phyloP scores from a whole-genome alignment of 2,888 invertebrate genomes.

The Drosophila percnosoma region DNA sequence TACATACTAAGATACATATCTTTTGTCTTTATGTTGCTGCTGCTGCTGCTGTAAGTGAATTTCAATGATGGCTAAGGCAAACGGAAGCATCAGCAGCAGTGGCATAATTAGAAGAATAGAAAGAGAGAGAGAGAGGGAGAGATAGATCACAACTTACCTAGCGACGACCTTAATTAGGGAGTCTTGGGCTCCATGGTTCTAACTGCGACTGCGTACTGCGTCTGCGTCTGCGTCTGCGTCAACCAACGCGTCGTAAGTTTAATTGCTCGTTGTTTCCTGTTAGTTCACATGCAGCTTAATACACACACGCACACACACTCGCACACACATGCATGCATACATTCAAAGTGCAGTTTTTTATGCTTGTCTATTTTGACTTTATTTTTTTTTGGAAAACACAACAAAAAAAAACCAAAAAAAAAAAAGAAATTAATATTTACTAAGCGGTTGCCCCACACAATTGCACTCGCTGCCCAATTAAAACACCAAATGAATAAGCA shows the following conservation, averaged over 20 bases:
- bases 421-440: conserved; percentile 47
- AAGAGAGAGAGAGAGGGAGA: conserved; percentile 1
- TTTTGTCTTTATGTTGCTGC: conserved; percentile 8
- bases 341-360: conserved; percentile 40
- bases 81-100: conserved; percentile 54
- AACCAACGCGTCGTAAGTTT: conserved; percentile 48
- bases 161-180: conserved; percentile 75
- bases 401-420: conserved; percentile 36
- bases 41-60: conserved; percentile 57
- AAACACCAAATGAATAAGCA: conserved; percentile 50
- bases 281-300: conserved; percentile 67
- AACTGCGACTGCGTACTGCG: conserved; percentile 42
- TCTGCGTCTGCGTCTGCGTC: conserved; percentile 18
- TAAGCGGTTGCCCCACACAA: conserved; percentile 49
- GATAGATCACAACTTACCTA: conserved; percentile 67
- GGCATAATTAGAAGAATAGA: conserved; percentile 12
- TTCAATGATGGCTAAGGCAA: conserved; percentile 57
- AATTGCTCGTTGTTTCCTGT: conserved; percentile 72
- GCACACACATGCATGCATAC: conserved; percentile 18
- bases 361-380: conserved; percentile 9
- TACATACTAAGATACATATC: neutral
- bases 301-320: conserved; percentile 10
- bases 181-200: conserved; percentile 69
- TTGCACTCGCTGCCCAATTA: conserved; percentile 68
- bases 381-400: conserved; percentile 48